Base-by-base conservation (phyloP, 1,140 invertebrate genomes). In the Andricus grossulariae region DNA sequence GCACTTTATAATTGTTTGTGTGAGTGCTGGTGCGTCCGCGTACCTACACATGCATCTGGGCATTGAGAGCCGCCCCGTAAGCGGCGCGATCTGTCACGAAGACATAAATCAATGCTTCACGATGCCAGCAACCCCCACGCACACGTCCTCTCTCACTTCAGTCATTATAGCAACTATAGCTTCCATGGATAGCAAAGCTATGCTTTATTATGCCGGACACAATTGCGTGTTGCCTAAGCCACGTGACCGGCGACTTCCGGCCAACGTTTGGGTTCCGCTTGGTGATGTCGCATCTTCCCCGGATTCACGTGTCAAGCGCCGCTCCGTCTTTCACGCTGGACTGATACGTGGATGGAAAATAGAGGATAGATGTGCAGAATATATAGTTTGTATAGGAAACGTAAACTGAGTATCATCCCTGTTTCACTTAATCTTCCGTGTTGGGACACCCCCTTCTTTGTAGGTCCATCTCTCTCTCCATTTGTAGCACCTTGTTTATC, bases 171-270 rank as follows among this genome's bases (percentile, higher is more conserved):
- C 81, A 79, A 54, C 78, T 71, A 76, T 52, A 72, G 81, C 77
- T 78, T 77, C 72, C 73, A 85, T 80, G 80, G 81, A 82, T 78
- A 82, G 79, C 76, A 77, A 72, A 78, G 79, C 82, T 78, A 81
- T 84, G 85, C 87, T 89, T 88, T 88, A 89, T 89, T 88, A 88
- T 87, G 84, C 88, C 86, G 86, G 87, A 90, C 87, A 90, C 88
- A 90, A 88, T 90, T 90, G 88, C 88, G 86, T 90, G 87, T 90
- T 88, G 85, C 84, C 83, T 87, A 90, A 85, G 88, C 88, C 88
- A 90, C 88, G 88, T 88, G 88, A 88, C 88, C 84, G 81, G 80
- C 80, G 76, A 87, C 88, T 90, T 90, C 88, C 88, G 88, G 87
- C 85, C 84, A 79, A 83, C 82, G 80, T 80, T 82, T 79, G 84